Evolutionary conservation across 2,797 vertebrate genomes (phyloP), one percentile per base, ranked within the genome.

Genomic region (Enteromius radiatus): DNA sequence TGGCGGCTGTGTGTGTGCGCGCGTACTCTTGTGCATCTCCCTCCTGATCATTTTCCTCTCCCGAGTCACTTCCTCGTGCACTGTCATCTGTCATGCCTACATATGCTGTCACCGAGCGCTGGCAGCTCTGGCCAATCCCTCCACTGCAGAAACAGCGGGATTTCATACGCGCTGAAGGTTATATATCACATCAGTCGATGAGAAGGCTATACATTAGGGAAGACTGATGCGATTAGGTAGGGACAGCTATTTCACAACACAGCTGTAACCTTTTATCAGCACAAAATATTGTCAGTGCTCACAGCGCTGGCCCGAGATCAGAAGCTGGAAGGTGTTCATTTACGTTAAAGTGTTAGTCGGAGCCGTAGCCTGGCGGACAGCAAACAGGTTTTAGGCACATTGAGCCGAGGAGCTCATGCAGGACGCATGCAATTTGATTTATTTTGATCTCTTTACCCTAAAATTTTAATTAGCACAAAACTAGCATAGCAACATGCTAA

Each of bases 21-120:
- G 65, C 65, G 78, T 52, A 28, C 80, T 78, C 45, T 78, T 78
- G 85, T 85, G 67, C 79, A 65, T 73, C 91, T 91, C 93, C 92
- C 91, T 94, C 90, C 91, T 93, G 93, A 94, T 93, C 91, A 89
- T 88, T 89, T 88, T 89, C 89, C 85, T 79, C 59, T 90, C 86
- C 87, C 78, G 85, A 91, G 88, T 89, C 86, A 52, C 88, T 91
- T 89, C 89, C 89, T 89, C 88, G 88, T 92, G 89, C 86, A 88
- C 91, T 90, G 93, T 95, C 95, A 95, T 95, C 94, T 93, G 94
- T 95, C 94, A 94, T 94, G 91, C 92, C 91, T 92, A 93, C 92
- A 87, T 90, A 89, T 88, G 90, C 94, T 95, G 94, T 95, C 94
- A 94, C 88, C 82, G 84, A 91, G 91, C 68, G 90, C 93, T 93